phyloP scores from a whole-genome alignment of 2,797 vertebrate species.

The Petrocephalus schoutedeni region DNA sequence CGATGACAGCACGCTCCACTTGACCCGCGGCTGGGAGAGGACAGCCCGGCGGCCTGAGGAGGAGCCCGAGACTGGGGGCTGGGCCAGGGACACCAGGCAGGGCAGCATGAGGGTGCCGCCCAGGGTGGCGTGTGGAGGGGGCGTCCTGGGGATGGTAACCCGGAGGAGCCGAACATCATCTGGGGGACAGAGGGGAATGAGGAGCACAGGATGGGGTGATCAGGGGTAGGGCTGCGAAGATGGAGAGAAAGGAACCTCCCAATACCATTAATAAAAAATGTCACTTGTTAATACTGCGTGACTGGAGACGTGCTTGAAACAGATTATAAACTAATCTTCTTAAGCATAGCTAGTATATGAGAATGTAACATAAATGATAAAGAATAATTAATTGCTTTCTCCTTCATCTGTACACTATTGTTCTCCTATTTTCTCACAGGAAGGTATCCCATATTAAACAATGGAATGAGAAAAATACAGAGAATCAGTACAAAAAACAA shows the following conservation, averaged over 20 bases:
- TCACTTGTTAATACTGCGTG: background rate
- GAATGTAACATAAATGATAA: background rate
- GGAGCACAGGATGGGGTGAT: background rate
- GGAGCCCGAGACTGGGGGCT: slow-evolving; percentile 59
- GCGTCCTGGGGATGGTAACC: slow-evolving; percentile 64
- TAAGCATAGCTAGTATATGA: background rate
- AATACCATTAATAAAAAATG: background rate
- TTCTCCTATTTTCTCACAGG: background rate
- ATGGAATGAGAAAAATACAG: background rate
- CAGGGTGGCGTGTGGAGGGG: slow-evolving; percentile 60
- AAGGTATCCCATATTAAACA: background rate
- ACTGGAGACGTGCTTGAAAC: background rate
- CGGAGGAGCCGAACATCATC: slow-evolving; percentile 75
- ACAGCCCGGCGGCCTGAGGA: slow-evolving; percentile 57
- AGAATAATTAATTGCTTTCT: background rate
- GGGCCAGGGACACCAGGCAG: slow-evolving; percentile 75
- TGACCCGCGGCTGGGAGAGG: slow-evolving; percentile 74
- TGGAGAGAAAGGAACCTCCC: background rate
- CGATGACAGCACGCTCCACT: slow-evolving; percentile 79
- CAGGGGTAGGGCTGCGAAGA: background rate
- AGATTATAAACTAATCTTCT: background rate
- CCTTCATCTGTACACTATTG: background rate
- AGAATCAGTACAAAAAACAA: background rate
- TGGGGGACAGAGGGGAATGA: slow-evolving; percentile 37
- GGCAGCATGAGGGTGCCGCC: slow-evolving; percentile 75